These are phyloP conservation scores for Orius insidiosus DNA, from an alignment of 1,140 invertebrate genomes.

Conservation along the genomic window DNA sequence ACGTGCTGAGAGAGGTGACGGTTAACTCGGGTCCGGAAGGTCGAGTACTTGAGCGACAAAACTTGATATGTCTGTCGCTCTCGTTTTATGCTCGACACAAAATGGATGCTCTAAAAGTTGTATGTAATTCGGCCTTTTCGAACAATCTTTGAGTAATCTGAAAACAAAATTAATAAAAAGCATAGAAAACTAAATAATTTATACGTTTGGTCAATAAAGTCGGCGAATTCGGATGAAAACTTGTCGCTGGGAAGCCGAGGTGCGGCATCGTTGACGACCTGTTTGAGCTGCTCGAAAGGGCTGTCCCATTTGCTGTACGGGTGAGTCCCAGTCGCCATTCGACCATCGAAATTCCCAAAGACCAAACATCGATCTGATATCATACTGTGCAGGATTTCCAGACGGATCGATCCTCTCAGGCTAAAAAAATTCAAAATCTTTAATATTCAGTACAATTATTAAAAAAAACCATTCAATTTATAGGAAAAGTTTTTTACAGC, in stretches of 20 bases:
- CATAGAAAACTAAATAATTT: constrained; percentile 10
- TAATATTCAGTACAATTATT: no score
- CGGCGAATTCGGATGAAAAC: constrained; percentile 69
- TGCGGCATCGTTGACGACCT: constrained; percentile 87
- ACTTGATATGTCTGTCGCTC: constrained; percentile 63
- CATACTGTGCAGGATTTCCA: constrained; percentile 58
- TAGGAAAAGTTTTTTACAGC: no score
- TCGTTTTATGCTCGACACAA: constrained; percentile 50
- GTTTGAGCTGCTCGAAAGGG: constrained; percentile 89
- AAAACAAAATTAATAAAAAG: constrained; percentile 22
- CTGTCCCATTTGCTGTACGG: constrained; percentile 77
- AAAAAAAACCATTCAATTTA: no score
- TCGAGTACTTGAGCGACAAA: constrained; percentile 74
- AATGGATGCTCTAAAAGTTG: constrained; percentile 76
- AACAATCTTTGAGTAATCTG: constrained; percentile 84
- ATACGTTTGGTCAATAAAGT: constrained; percentile 70
- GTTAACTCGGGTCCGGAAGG: constrained; percentile 23
- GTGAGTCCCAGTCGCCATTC: constrained; percentile 85
- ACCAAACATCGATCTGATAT: constrained; percentile 93
- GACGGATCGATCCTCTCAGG: constrained; percentile 87
- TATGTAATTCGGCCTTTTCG: constrained; percentile 77
- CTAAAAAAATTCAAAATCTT: no score
- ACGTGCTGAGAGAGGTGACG: no score
- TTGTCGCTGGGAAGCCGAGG: constrained; percentile 42
- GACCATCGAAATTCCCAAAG: constrained; percentile 75